Conservation (phyloP, 2,888 invertebrate genomes). For the Nebria brevicollis region DNA sequence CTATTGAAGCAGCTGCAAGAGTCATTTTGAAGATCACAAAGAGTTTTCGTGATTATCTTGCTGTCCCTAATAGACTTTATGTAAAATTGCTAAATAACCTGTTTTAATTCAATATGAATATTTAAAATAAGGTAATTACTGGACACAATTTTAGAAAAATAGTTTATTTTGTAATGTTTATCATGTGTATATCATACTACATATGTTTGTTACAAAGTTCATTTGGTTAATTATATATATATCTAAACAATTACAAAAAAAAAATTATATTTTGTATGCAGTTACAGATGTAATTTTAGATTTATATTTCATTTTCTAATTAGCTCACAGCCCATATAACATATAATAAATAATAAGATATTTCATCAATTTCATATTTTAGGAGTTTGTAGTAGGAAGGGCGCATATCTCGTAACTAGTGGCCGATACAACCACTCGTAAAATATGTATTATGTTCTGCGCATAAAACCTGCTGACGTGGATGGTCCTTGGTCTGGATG, state of each 20-base stretch:
- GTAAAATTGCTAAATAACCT: too few relatives aligned
- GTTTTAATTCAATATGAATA: too few relatives aligned
- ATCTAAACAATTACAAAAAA: background rate
- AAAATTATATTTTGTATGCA: background rate
- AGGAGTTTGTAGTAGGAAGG: slow-evolving; percentile 52
- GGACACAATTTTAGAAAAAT: background rate
- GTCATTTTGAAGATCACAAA: too few relatives aligned
- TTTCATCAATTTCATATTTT: background rate
- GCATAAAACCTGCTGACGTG: slow-evolving; percentile 67
- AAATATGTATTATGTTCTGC: slow-evolving; percentile 62
- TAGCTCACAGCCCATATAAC: slow-evolving; percentile 11
- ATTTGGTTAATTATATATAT: background rate
- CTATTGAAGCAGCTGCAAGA: too few relatives aligned
- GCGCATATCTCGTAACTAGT: slow-evolving; percentile 55
- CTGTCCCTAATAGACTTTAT: too few relatives aligned
- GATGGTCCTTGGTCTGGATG: slow-evolving; percentile 65
- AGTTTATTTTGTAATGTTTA: background rate
- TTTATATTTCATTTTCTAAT: background rate
- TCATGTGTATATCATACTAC: background rate
- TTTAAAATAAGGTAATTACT: too few relatives aligned
- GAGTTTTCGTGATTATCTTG: too few relatives aligned
- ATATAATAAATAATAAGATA: slow-evolving; percentile 4
- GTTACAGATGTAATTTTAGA: background rate
- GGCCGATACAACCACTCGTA: slow-evolving; percentile 55
- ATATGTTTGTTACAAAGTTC: background rate